Percentiles rank a stretch among this genome's conserved stretches.
Conservation (phyloP, 92 coral and sea anemone genomes). For the Pocillopora grandis region DNA sequence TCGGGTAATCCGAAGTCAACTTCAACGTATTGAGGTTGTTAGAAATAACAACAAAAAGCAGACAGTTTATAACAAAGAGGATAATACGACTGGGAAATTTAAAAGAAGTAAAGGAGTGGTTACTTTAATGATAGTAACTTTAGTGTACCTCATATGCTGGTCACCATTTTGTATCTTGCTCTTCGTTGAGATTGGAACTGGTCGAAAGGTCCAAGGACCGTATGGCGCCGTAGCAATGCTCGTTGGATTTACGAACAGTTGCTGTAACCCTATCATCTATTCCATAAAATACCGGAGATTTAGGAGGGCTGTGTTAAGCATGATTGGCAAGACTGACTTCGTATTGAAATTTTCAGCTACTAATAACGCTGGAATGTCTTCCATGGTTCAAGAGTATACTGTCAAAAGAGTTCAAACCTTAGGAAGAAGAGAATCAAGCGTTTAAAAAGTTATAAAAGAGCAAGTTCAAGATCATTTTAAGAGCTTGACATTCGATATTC, state of each 20-base stretch:
- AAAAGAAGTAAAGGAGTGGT: constrained; percentile 62
- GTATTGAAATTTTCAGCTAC: too few relatives aligned
- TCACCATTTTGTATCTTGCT: constrained; percentile 84
- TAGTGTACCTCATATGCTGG: constrained; percentile 78
- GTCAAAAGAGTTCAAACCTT: too few relatives aligned
- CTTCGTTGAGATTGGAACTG: constrained; percentile 68
- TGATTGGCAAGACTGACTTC: background rate
- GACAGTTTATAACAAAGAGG: background rate
- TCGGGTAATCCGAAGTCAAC: constrained; percentile 55
- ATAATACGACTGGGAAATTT: background rate
- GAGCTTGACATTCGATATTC: too few relatives aligned
- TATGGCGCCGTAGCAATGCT: constrained; percentile 70
- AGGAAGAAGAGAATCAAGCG: too few relatives aligned
- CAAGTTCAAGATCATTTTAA: too few relatives aligned
- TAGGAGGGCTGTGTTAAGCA: constrained; percentile 48
- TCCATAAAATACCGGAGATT: constrained; percentile 72
- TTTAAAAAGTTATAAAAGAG: too few relatives aligned
- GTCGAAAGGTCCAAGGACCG: constrained; percentile 51
- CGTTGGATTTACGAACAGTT: constrained; percentile 74
- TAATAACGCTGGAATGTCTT: too few relatives aligned
- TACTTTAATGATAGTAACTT: constrained; percentile 58
- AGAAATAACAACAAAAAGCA: background rate
- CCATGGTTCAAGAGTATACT: too few relatives aligned
- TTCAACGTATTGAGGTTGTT: constrained; percentile 11
- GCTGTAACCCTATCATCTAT: constrained; percentile 83